These are phyloP conservation scores for Eciton burchellii DNA, from an alignment of 1,140 invertebrate species.

Conservation along the genomic window DNA sequence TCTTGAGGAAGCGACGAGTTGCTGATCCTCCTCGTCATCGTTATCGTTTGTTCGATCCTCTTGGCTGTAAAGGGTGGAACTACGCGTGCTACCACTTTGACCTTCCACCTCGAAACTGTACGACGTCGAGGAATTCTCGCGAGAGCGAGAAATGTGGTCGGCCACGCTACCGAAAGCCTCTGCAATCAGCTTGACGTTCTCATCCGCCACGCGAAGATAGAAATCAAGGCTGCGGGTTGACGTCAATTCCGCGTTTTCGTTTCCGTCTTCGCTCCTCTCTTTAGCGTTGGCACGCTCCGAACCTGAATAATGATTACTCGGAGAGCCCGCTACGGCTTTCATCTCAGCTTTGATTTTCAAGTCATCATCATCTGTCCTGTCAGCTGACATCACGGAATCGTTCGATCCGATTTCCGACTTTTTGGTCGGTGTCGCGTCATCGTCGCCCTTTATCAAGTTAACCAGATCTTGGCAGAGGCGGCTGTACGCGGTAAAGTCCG, in stretches of 20 bases:
- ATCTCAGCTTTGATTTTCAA: not conserved
- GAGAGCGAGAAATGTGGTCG: slow-evolving; percentile 59
- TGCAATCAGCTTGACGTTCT: slow-evolving; percentile 71
- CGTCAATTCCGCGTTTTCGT: slow-evolving; percentile 9
- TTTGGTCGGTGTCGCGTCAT: not conserved
- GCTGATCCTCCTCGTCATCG: not conserved
- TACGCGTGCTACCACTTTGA: slow-evolving; percentile 59
- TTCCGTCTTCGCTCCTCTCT: not conserved
- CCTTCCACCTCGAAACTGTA: slow-evolving; percentile 58
- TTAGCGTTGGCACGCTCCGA: not conserved
- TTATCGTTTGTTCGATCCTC: slow-evolving; percentile 55
- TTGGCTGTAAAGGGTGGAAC: slow-evolving; percentile 40
- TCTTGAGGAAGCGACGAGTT: slow-evolving; percentile 1
- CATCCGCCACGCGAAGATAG: slow-evolving; percentile 71
- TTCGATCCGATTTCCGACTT: not conserved
- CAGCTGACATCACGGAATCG: not conserved
- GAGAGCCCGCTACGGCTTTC: slow-evolving; percentile 20
- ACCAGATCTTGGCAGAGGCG: slow-evolving; percentile 72
- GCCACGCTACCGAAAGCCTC: slow-evolving; percentile 66
- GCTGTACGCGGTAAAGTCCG: slow-evolving; percentile 68
- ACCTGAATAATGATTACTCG: slow-evolving; percentile 28
- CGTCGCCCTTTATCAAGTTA: slow-evolving; percentile 61
- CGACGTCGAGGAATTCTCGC: slow-evolving; percentile 53
- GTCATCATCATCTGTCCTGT: not conserved
- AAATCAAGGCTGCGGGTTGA: slow-evolving; percentile 61